Evolutionary conservation across 2,888 invertebrate species (phyloP).

Genomic region (Amblyteles armatorius): DNA sequence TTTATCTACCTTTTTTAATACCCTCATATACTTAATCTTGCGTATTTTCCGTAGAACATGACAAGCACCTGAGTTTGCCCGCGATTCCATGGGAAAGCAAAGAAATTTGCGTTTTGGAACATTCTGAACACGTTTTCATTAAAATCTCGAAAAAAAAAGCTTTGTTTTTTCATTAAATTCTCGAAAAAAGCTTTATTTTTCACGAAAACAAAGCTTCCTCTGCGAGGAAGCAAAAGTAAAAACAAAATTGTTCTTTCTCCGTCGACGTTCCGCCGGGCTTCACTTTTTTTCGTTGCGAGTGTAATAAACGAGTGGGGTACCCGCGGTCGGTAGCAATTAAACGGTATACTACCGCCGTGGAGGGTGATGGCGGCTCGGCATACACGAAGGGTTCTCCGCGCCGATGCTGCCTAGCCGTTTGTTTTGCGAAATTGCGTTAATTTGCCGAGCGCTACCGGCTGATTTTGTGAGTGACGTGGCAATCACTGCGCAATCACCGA

Average conservation of each 20-base stretch:
- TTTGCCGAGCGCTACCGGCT: constrained; percentile 80
- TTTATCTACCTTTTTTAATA: too few species aligned
- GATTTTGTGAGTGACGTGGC: constrained; percentile 82
- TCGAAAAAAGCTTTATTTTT: too few species aligned
- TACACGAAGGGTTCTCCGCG: constrained; percentile 40
- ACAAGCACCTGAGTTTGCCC: too few species aligned
- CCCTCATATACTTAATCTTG: too few species aligned
- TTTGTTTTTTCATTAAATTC: too few species aligned
- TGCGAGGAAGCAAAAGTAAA: too few species aligned
- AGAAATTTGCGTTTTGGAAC: too few species aligned
- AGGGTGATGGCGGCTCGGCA: constrained; percentile 42
- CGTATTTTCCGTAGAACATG: too few species aligned
- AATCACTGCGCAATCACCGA: constrained; percentile 82
- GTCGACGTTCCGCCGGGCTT: not conserved
- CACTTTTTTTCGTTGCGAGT: constrained; percentile 67
- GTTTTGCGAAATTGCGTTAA: constrained; percentile 83
- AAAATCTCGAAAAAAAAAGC: too few species aligned
- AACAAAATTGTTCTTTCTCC: not conserved
- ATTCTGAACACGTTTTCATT: too few species aligned
- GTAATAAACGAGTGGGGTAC: constrained; percentile 77
- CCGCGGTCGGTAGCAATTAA: constrained; percentile 76
- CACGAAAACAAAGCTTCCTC: too few species aligned
- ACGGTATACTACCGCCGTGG: constrained; percentile 66
- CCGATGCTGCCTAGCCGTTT: constrained; percentile 74
- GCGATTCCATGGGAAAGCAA: too few species aligned